phyloP scores from a whole-genome alignment of 2,113 vertebrate genomes.

The Myocastor coypus region DNA sequence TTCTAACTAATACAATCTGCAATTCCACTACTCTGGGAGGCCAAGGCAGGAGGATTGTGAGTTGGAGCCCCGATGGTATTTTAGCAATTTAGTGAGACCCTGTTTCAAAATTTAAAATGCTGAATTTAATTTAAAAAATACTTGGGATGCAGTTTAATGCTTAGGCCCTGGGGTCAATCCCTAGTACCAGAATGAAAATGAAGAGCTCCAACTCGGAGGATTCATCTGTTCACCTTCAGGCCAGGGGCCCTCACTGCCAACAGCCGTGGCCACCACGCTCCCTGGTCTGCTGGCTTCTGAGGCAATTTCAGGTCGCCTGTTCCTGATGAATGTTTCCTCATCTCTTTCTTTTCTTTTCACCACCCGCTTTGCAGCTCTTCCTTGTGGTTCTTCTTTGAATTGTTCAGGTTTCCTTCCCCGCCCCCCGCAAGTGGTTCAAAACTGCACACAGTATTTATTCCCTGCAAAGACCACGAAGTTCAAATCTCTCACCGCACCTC shows the following conservation, averaged over 20 bases:
- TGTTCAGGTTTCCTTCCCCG: not conserved
- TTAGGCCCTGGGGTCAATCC: not conserved
- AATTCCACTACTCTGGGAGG: not conserved
- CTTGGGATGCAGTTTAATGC: not conserved
- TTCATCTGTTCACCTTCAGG: not conserved
- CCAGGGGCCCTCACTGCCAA: not conserved
- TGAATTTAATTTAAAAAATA: not conserved
- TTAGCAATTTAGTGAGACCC: not conserved
- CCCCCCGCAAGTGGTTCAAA: not conserved
- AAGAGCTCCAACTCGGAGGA: not conserved
- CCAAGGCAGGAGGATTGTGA: not conserved
- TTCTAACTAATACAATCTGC: too few species aligned
- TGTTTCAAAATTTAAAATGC: not conserved
- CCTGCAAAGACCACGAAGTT: not conserved
- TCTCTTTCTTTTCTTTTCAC: not conserved
- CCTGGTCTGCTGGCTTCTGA: not conserved
- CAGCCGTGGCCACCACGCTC: not conserved
- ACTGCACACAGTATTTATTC: not conserved
- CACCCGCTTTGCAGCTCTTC: not conserved
- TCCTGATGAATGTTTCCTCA: not conserved
- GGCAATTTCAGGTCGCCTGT: not conserved
- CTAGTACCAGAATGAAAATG: not conserved
- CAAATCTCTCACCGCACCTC: not conserved
- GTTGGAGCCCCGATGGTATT: not conserved
- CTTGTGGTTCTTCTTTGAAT: slow-evolving; percentile 8